These are phyloP conservation scores for Paguma larvata DNA, from an alignment of 2,797 vertebrate species.

Conservation along the genomic window DNA sequence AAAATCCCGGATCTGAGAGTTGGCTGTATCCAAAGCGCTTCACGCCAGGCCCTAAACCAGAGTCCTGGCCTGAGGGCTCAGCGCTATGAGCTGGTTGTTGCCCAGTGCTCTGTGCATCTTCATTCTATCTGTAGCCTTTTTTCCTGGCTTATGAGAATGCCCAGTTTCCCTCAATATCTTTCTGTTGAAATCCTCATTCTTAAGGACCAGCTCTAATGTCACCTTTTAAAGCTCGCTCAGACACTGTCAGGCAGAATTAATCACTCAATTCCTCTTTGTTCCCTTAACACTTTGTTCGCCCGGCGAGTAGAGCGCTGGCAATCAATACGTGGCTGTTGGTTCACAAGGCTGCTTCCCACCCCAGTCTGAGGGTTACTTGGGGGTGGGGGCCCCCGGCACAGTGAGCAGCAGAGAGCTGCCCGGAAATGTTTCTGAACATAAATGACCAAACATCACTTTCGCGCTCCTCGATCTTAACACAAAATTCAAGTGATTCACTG, in stretches of 20 bases:
- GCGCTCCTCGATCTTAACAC: not conserved
- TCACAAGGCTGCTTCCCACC: not conserved
- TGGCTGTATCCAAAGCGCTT: not conserved
- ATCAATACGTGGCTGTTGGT: not conserved
- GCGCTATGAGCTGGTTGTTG: too few species aligned
- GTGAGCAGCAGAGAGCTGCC: not conserved
- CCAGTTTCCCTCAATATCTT: not conserved
- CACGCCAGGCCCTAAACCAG: not conserved
- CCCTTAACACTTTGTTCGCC: constrained; percentile 34
- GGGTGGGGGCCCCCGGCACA: not conserved
- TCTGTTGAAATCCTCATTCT: constrained; percentile 29
- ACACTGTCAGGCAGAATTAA: constrained; percentile 26
- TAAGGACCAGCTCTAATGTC: constrained; percentile 26
- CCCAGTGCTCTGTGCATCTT: not conserved
- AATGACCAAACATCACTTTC: not conserved
- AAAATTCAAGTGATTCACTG: not conserved
- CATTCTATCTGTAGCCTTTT: not conserved
- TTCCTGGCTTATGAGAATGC: not conserved
- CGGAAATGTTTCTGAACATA: not conserved
- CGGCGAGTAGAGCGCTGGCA: not conserved
- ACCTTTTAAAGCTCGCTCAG: constrained; percentile 48
- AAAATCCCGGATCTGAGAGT: not conserved
- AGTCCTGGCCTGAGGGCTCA: not conserved
- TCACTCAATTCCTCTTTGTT: not conserved
- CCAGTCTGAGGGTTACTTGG: not conserved